Evolutionary conservation across 2,888 invertebrate genomes (phyloP), one percentile per base, ranked within the genome.

Genomic region (Erannis defoliaria): DNA sequence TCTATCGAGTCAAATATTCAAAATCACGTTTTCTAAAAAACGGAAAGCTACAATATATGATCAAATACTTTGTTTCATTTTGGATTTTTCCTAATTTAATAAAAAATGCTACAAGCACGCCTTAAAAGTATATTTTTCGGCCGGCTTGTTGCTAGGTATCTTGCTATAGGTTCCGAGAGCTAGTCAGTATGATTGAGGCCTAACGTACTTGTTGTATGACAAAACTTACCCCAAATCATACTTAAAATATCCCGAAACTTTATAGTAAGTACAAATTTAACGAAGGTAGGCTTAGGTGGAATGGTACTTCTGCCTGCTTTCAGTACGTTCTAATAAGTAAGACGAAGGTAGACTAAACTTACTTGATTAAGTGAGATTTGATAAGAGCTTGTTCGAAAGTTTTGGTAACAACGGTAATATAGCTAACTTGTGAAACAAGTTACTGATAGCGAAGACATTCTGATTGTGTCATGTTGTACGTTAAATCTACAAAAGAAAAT

Each of bases 361-460:
- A 31, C 12, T 33, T 50, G 9, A 26, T 5, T 6, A 50, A 35
- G 50, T 50, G 21, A 50, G 5, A 50, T 37, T 50, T 50, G 35
- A 50, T 23, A 50, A 9, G 21, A 50, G 5, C 23, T 35, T 21
- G 31, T 31, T 35, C 8, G n/a, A 26, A 26, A 26, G n/a, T 14
- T 19, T 42, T 42, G 16, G 42, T 4, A 3, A 12, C 29, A 40
- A 40, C 35, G 43, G 29, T n/a, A 45, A 12, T 42, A n/a, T n/a
- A n/a, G 19, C 9, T 14, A 16, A 9, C 9, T 18, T 37, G 37
- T 18, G 16, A 37, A 37, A 37, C 37, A 26, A n/a, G n/a, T 26
- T 26, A 4, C 26, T 26, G 5, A 26, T 26, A 26, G 6, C 26
- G 26, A 26, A 26, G 26, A 2, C 8, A 26, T 26, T 26, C 5